Evolutionary conservation across 2,113 vertebrate genomes (phyloP).

Genomic region (Sturnira hondurensis): DNA sequence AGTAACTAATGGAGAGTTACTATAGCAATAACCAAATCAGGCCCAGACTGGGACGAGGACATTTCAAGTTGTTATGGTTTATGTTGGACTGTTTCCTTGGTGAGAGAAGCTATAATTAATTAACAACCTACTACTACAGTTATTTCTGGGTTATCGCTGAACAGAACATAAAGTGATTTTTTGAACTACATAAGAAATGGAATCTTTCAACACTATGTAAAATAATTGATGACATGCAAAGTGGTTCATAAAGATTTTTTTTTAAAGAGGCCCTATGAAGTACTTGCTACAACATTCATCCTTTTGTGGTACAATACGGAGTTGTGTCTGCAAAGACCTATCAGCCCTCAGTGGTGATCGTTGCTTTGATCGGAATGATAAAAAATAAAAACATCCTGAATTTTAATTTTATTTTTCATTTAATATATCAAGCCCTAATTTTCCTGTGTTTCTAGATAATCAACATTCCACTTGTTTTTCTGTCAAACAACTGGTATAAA

Average conservation of each 20-base stretch:
- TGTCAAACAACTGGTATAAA: background rate
- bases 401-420: background rate
- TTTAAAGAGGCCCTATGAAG: background rate
- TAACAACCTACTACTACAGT: conserved; percentile 47
- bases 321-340: background rate
- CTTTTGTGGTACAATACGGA: background rate
- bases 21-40: conserved; percentile 43
- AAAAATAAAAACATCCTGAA: background rate
- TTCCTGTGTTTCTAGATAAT: background rate
- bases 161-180: conserved; percentile 39
- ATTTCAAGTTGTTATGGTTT: conserved; percentile 10
- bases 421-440: background rate
- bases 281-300: background rate
- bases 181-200: background rate
- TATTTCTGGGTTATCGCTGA: conserved; percentile 66
- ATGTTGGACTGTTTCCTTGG: conserved; percentile 47
- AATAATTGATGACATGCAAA: background rate
- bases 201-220: background rate
- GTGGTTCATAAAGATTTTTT: background rate
- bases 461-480: background rate
- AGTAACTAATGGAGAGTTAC: conserved; percentile 41
- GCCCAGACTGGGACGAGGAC: background rate
- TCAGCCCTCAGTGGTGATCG: background rate
- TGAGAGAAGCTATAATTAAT: conserved; percentile 64
- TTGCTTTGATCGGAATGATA: background rate